phyloP scores from a whole-genome alignment of 2,797 vertebrate species.

The Enteromius treurensis region DNA sequence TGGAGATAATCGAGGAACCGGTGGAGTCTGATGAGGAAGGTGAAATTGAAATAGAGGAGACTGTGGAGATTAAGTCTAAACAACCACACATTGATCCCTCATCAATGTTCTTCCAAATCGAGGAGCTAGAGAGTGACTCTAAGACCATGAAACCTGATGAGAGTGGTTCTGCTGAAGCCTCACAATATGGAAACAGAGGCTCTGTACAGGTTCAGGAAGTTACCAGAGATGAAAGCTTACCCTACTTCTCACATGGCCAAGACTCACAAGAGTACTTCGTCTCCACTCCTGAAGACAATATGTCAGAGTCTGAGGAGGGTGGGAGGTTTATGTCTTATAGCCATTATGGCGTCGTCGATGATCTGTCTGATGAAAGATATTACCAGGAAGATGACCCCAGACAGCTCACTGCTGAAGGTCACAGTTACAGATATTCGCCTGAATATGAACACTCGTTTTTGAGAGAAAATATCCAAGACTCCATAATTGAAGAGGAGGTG shows the following conservation, averaged over 20 bases:
- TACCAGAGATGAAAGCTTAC: conserved; percentile 68
- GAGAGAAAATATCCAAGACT: conserved; percentile 76
- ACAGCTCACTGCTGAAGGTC: conserved; percentile 69
- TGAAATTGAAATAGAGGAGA: conserved; percentile 80
- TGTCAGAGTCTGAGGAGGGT: conserved; percentile 75
- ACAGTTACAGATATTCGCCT: conserved; percentile 63
- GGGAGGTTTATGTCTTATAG: conserved; percentile 85
- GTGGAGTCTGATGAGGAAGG: conserved; percentile 77
- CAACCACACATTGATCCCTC: conserved; percentile 71
- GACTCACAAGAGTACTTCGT: conserved; percentile 90
- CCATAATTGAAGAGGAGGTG: conserved; percentile 91
- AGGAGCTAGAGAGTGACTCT: conserved; percentile 85
- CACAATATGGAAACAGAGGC: conserved; percentile 63
- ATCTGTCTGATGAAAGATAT: conserved; percentile 81
- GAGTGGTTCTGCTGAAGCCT: conserved; percentile 51
- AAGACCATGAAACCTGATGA: conserved; percentile 63
- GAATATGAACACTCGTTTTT: conserved; percentile 63
- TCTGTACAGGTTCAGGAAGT: conserved; percentile 79
- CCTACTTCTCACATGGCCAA: conserved; percentile 69
- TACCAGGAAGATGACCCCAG: conserved; percentile 75
- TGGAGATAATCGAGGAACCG: conserved; percentile 90
- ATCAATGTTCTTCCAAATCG: conserved; percentile 82
- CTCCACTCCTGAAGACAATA: conserved; percentile 89
- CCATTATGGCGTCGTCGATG: conserved; percentile 81
- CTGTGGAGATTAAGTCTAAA: conserved; percentile 73